These are phyloP conservation scores for Seriola rivoliana DNA, from an alignment of 2,113 vertebrate genomes.

Conservation along the genomic window DNA sequence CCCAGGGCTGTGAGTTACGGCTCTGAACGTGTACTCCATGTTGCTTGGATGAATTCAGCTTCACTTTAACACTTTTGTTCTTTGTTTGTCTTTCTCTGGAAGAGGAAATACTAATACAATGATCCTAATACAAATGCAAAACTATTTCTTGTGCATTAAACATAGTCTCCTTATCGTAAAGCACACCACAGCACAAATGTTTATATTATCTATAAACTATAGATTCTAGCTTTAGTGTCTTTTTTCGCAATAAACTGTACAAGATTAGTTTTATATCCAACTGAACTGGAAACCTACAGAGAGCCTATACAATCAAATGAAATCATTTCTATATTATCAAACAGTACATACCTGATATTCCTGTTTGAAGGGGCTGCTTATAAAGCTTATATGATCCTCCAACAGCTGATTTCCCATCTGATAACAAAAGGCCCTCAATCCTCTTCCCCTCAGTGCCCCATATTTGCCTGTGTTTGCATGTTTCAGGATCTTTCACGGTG, in stretches of 20 bases:
- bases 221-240: not conserved
- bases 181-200: not conserved
- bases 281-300: not conserved
- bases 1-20: conserved; percentile 86
- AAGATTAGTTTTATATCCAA: not conserved
- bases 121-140: not conserved
- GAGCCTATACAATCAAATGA: not conserved
- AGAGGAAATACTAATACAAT: not conserved
- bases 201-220: not conserved
- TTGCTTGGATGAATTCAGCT: conserved; percentile 24
- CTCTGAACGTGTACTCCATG: conserved; percentile 87
- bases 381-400: not conserved
- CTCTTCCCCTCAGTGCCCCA: conserved; percentile 18
- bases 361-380: not conserved
- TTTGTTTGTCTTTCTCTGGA: conserved; percentile 7
- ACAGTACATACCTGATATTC: conserved; percentile 33
- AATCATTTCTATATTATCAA: not conserved
- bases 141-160: not conserved
- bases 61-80: conserved; percentile 14
- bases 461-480: conserved; percentile 86
- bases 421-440: conserved; percentile 25
- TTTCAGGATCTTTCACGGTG: conserved; percentile 54
- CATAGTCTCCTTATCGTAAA: not conserved
- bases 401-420: conserved; percentile 38
- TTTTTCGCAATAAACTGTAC: not conserved